Evolutionary conservation across 1,140 invertebrate species (phyloP), one percentile per base, ranked within the genome.

Genomic region (Nilaparvata lugens): DNA sequence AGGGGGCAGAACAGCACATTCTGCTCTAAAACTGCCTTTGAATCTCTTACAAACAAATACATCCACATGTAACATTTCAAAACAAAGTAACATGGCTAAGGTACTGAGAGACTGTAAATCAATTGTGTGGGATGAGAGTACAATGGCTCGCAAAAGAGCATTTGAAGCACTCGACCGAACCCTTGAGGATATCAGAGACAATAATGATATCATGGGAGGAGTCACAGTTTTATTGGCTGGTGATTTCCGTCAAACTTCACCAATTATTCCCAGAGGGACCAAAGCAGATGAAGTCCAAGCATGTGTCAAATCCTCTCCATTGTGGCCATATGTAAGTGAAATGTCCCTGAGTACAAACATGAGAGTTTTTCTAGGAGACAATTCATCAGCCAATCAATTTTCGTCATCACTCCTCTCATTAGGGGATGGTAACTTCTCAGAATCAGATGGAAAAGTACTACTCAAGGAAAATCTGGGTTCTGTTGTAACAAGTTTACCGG

Each of bases 1-100:
- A 60, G 72, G 73, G 63, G 79, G 78, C 19, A 62, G 72, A 68
- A 83, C 77, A 35, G 73, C 73, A 53, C 76, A 81, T 73, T 78
- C 72, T 4, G 69, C 71, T 52, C 74, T 82, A 21, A 79, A 78
- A 66, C 60, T 78, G 18, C 71, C 74, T 57, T 60, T 72, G 18
- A 70, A 66, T 45, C 21, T 77, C 7, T 54, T 65, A 28, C 52
- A 2, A 7, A 52, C 21, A 58, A 66, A 72, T 62, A 59, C 16
- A 42, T 64, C 69, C 56, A 66, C 60, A 25, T 77, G 72, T 57
- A 74, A 72, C 40, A 74, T 79, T 52, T 53, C 61, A 9, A 65
- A 69, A 61, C 18, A 61, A 18, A 63, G 59, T 43, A 55, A 45
- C 56, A 65, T 62, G 24, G 67, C 58, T 23, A 64, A 67, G 65